phyloP scores from a whole-genome alignment of 2,113 vertebrate species.

The Pteruthius melanotis region DNA sequence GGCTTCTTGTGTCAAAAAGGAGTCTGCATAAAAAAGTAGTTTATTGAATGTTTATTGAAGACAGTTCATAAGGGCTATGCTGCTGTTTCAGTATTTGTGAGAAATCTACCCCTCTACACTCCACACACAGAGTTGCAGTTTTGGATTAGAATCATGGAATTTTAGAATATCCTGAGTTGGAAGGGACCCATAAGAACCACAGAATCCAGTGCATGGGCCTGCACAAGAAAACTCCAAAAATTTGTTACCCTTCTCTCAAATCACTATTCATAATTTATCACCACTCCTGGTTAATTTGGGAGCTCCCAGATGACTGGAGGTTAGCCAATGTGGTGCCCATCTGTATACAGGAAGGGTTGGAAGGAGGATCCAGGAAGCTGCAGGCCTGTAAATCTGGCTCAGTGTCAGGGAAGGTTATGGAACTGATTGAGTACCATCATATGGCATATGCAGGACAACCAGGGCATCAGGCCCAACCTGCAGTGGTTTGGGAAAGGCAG shows the following conservation, averaged over 20 bases:
- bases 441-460: background rate
- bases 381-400: background rate
- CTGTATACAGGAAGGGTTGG: background rate
- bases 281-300: background rate
- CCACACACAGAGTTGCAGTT: background rate
- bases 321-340: background rate
- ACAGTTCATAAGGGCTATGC: background rate
- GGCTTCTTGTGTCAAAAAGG: background rate
- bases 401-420: background rate
- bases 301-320: background rate
- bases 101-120: background rate
- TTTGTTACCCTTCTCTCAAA: background rate
- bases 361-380: background rate
- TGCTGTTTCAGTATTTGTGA: background rate
- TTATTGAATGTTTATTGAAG: background rate
- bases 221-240: background rate
- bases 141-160: background rate
- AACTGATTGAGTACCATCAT: background rate
- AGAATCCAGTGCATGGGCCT: rapidly evolving
- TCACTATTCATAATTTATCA: background rate
- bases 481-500: background rate
- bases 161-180: background rate
- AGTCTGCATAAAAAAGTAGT: background rate
- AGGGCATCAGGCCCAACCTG: background rate
- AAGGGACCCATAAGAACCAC: background rate